A percentile compares a stretch with the other conserved stretches of the same genome.
phyloP scores from a whole-genome alignment of 2,888 invertebrate genomes.

The Isoperla grammatica region DNA sequence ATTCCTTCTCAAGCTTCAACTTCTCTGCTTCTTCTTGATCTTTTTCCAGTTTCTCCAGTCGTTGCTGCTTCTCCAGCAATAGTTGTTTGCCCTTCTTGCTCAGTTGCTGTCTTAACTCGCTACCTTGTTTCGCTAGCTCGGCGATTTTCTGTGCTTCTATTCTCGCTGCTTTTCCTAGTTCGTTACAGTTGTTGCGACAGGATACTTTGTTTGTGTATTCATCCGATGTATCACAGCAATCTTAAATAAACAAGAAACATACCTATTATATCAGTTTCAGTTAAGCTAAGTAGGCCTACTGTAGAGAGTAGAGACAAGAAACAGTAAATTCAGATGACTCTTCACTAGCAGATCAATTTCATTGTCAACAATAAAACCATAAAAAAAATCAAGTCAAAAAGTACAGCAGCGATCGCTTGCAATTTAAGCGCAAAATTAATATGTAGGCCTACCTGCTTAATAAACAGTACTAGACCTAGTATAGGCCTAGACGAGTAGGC shows the following conservation, averaged over 20 bases:
- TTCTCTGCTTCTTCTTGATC: constrained; percentile 73
- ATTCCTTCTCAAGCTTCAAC: constrained; percentile 70
- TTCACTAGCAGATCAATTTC: no score
- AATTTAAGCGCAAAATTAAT: no score
- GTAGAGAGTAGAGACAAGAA: no score
- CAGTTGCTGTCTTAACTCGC: constrained; percentile 65
- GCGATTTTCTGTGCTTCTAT: constrained; percentile 65
- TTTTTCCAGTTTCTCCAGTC: constrained; percentile 62
- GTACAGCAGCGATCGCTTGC: no score
- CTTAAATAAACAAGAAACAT: constrained; percentile 45
- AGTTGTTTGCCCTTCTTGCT: constrained; percentile 68
- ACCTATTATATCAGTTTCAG: no score
- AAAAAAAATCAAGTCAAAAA: not conserved
- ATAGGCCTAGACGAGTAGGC: no score
- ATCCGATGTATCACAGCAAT: constrained; percentile 61
- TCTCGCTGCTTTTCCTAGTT: constrained; percentile 70
- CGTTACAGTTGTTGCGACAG: constrained; percentile 75
- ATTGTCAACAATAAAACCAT: not conserved
- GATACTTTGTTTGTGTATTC: constrained; percentile 50
- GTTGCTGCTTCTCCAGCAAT: constrained; percentile 63
- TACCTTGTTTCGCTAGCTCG: constrained; percentile 73
- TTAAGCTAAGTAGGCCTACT: no score
- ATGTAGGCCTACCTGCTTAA: no score
- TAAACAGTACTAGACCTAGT: no score
- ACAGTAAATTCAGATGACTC: no score